phyloP scores from a whole-genome alignment of 2,113 vertebrate species.

The Rissa tridactyla region DNA sequence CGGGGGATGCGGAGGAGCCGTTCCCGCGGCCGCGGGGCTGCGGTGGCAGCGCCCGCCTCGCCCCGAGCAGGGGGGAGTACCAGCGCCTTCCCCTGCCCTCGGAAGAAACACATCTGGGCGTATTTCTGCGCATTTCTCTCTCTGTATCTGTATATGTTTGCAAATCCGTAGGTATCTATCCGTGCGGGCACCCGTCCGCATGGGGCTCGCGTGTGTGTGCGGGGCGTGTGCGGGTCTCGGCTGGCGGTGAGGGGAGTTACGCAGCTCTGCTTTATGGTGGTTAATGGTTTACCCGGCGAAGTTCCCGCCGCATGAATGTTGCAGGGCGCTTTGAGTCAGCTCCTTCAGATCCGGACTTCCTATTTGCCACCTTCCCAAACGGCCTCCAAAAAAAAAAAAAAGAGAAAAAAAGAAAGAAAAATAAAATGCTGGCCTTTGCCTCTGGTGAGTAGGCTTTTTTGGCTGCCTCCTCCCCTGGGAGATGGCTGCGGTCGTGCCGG shows the following conservation, averaged over 20 bases:
- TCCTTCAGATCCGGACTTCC: not conserved
- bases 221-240: not conserved
- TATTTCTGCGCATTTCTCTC: not conserved
- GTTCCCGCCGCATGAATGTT: constrained; percentile 10
- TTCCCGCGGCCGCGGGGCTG: not conserved
- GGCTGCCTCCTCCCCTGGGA: not conserved
- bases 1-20: not conserved
- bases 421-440: not conserved
- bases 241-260: not conserved
- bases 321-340: not conserved
- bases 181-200: rapidly evolving
- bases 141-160: rapidly evolving
- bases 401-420: no score
- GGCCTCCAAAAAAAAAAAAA: not conserved
- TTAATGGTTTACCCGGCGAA: constrained; percentile 53
- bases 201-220: not conserved
- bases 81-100: not conserved
- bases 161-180: rapidly evolving
- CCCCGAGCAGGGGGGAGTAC: not conserved
- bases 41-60: not conserved
- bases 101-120: not conserved
- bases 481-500: not conserved
- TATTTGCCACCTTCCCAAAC: not conserved
- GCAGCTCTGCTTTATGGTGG: not conserved
- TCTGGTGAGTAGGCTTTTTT: not conserved